phyloP scores from a whole-genome alignment of 2,797 vertebrate genomes.

The Psittacula derbiana region DNA sequence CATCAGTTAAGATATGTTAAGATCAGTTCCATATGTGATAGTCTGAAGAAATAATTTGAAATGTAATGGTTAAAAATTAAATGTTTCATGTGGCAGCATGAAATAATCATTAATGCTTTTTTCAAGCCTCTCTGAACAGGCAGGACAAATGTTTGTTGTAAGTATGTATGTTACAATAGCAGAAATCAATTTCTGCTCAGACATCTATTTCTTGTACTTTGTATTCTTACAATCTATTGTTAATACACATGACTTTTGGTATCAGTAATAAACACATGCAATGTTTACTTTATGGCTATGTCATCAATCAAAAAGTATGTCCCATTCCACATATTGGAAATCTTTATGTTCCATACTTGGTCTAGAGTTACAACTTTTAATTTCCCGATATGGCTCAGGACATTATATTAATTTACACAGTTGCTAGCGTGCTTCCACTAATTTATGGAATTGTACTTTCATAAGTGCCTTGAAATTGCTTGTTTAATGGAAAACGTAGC shows the following conservation, averaged over 20 bases:
- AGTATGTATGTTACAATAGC: neutral
- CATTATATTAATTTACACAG: neutral
- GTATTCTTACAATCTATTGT: neutral
- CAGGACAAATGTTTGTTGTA: neutral
- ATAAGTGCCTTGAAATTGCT: neutral
- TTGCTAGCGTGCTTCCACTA: neutral
- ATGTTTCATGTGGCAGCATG: neutral
- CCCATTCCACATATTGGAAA: neutral
- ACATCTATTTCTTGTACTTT: neutral
- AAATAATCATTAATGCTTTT: neutral
- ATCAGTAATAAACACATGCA: neutral
- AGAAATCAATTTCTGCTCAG: neutral
- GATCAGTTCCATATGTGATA: neutral
- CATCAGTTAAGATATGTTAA: neutral
- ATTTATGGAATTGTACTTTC: neutral
- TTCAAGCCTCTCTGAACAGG: neutral
- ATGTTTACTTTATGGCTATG: neutral
- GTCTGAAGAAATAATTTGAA: neutral
- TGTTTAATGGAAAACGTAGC: constrained; percentile 2
- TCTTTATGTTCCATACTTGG: neutral
- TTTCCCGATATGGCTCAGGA: neutral
- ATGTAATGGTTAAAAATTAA: neutral
- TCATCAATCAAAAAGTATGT: neutral
- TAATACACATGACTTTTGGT: neutral
- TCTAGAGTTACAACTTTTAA: constrained; percentile 19